A percentile compares a stretch with the other conserved stretches of the same genome.
These are phyloP conservation scores for Echinops telfairi DNA, from an alignment of 2,113 vertebrate genomes.

Conservation along the genomic window DNA sequence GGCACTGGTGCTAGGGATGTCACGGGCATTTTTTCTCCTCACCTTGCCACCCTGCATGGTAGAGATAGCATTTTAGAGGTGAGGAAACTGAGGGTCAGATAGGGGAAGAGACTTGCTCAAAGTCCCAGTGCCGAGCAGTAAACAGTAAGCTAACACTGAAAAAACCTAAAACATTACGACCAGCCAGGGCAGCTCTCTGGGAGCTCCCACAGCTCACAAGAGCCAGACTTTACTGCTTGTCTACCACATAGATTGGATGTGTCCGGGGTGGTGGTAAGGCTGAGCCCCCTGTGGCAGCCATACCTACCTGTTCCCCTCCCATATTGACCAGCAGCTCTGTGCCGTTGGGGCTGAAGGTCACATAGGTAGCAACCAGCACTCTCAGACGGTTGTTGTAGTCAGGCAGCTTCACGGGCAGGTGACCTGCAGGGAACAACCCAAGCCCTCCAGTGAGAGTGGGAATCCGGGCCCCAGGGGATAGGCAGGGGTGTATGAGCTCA, in stretches of 20 bases:
- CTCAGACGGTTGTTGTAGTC: constrained; percentile 98
- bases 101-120: constrained; percentile 45
- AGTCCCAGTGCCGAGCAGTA: not conserved
- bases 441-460: not conserved
- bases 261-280: rapidly evolving
- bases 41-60: not conserved
- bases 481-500: not conserved
- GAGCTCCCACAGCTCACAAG: not conserved
- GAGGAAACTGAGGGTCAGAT: constrained; percentile 51
- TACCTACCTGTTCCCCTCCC: constrained; percentile 97
- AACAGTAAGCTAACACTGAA: not conserved
- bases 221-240: not conserved
- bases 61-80: not conserved
- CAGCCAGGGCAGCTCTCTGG: not conserved
- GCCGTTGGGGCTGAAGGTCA: constrained; percentile 98
- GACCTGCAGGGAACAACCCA: constrained; percentile 87
- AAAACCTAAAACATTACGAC: not conserved
- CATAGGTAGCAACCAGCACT: constrained; percentile 97
- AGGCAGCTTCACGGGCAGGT: constrained; percentile 95
- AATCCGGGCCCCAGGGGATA: not conserved
- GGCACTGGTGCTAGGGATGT: not conserved
- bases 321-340: constrained; percentile 99
- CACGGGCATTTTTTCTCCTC: not conserved
- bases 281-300: not conserved
- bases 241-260: too few species aligned